Evolutionary conservation across 2,888 invertebrate species (phyloP).

Genomic region (Leucoma salicis): DNA sequence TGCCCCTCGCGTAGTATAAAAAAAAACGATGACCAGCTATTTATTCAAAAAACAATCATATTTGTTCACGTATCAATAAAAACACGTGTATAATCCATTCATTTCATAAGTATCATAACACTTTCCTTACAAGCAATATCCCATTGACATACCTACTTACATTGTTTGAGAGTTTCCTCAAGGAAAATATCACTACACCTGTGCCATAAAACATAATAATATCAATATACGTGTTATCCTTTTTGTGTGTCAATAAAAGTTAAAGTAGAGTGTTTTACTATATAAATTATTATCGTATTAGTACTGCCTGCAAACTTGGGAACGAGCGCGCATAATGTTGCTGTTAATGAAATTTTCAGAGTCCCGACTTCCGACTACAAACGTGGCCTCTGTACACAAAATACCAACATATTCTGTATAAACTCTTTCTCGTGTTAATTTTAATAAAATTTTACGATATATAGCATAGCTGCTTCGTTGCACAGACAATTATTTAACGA

Average conservation of each 20-base stretch:
- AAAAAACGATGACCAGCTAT: too few species aligned
- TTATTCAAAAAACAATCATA: too few species aligned
- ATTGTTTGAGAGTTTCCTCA: constrained; percentile 1
- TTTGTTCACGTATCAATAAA: too few species aligned
- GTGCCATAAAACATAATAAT: constrained; percentile 1
- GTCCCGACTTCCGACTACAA: constrained; percentile 57
- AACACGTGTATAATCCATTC: not conserved
- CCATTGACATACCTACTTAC: constrained; percentile 1
- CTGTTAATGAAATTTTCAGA: constrained; percentile 67
- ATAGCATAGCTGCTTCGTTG: constrained; percentile 18
- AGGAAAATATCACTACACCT: constrained; percentile 2
- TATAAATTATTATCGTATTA: constrained; percentile 56
- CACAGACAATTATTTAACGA: constrained; percentile 35
- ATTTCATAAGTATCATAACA: not conserved
- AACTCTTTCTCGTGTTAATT: constrained; percentile 55
- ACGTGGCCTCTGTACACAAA: constrained; percentile 49
- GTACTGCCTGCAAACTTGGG: constrained; percentile 63
- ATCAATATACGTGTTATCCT: constrained; percentile 8
- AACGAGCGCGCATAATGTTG: constrained; percentile 51
- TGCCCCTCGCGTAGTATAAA: too few species aligned
- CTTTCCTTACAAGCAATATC: constrained; percentile 1
- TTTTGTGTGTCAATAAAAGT: constrained; percentile 30
- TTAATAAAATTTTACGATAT: constrained; percentile 48
- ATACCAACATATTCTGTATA: constrained; percentile 48
- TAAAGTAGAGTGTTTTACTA: constrained; percentile 46